phyloP scores from a whole-genome alignment of 2,888 invertebrate genomes.

The Agrilus biguttatus region DNA sequence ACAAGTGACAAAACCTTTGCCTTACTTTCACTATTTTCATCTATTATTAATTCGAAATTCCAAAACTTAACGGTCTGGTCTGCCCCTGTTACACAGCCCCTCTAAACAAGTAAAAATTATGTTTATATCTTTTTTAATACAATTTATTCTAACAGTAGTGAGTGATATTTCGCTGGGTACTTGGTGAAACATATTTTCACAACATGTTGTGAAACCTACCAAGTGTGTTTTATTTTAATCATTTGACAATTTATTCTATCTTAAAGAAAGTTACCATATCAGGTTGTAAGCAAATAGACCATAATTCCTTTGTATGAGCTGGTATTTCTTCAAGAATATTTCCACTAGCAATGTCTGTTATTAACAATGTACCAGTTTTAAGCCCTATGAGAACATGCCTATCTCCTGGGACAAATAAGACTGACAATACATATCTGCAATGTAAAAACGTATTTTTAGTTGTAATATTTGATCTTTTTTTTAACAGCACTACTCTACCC shows the following conservation, averaged over 20 bases:
- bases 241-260: not conserved
- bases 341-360: conserved; percentile 74
- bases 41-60: conserved; percentile 76
- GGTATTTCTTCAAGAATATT: conserved; percentile 66
- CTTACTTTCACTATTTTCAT: conserved; percentile 45
- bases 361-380: conserved; percentile 66
- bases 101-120: conserved; percentile 31
- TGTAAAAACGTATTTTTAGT: not conserved
- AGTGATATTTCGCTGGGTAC: too few species aligned
- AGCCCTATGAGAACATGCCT: conserved; percentile 78
- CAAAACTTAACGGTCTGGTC: conserved; percentile 88
- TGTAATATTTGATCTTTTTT: not conserved
- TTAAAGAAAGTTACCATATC: conserved; percentile 46
- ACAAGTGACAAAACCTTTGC: conserved; percentile 60
- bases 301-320: conserved; percentile 64
- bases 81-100: conserved; percentile 73
- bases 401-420: conserved; percentile 80
- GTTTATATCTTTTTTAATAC: too few species aligned
- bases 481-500: conserved; percentile 14
- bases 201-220: too few species aligned
- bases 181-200: too few species aligned
- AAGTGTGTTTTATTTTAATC: too few species aligned
- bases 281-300: conserved; percentile 63
- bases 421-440: conserved; percentile 50
- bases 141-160: too few species aligned